These are phyloP conservation scores for Oncopeltus fasciatus DNA, from an alignment of 1,140 invertebrate species.

Conservation along the genomic window DNA sequence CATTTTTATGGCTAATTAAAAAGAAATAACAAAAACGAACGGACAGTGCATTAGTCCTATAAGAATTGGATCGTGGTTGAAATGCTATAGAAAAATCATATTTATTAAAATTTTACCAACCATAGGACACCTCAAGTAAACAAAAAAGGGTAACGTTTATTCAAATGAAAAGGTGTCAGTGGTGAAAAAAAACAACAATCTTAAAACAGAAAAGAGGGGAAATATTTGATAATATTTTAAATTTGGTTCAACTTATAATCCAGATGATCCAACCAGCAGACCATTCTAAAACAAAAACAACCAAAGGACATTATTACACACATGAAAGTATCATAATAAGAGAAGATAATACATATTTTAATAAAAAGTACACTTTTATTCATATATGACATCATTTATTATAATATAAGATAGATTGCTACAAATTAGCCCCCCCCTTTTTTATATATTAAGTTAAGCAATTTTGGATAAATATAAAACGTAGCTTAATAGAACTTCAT, in stretches of 20 bases:
- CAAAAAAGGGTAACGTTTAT: neutral
- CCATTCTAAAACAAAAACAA: neutral
- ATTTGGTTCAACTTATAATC: neutral
- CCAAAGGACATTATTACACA: no score
- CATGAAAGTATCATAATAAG: no score
- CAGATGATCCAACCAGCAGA: neutral
- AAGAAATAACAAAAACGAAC: neutral
- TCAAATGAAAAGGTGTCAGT: neutral
- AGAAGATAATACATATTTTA: no score
- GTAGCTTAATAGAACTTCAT: no score
- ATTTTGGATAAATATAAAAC: no score
- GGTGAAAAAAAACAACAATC: neutral
- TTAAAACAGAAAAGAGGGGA: neutral
- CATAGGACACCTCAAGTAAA: neutral
- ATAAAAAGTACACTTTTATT: no score
- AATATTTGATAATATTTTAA: no score
- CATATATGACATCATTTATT: no score
- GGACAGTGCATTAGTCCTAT: neutral
- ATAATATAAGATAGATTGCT: no score
- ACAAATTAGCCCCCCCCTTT: no score
- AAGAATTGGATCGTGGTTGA: neutral
- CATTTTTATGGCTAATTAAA: conserved; percentile 1
- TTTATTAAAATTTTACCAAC: neutral
- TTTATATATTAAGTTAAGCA: no score
- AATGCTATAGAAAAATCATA: neutral